Conservation (phyloP, 2,797 vertebrate species). For the Picus viridis region DNA sequence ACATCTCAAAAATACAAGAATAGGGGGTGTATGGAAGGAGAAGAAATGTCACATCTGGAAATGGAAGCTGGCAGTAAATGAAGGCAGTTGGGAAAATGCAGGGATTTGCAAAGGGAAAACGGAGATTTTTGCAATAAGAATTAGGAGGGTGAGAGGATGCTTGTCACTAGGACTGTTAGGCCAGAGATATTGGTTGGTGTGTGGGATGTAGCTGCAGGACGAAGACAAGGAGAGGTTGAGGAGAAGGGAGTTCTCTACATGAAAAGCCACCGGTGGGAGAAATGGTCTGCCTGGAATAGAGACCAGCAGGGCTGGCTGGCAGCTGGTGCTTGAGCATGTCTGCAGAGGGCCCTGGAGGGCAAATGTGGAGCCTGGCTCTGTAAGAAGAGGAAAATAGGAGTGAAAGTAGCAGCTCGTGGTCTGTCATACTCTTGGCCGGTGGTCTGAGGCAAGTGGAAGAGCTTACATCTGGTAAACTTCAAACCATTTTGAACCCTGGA, state of each 20-base stretch:
- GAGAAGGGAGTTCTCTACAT: background rate
- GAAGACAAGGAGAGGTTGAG: background rate
- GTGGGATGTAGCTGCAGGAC: background rate
- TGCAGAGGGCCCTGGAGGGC: background rate
- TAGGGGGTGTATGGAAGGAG: rapidly evolving
- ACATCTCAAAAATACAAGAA: rapidly evolving
- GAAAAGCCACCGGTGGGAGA: background rate
- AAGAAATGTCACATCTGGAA: background rate
- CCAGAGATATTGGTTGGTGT: rapidly evolving
- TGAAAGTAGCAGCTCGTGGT: background rate
- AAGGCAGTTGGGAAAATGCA: background rate
- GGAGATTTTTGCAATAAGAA: background rate
- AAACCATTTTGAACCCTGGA: background rate
- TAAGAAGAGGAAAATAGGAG: rapidly evolving
- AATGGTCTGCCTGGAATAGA: background rate
- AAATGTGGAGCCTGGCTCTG: rapidly evolving
- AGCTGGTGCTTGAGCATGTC: background rate
- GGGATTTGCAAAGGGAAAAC: background rate
- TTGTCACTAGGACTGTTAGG: background rate
- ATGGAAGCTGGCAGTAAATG: background rate
- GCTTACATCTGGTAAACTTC: background rate
- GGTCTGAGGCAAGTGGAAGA: background rate
- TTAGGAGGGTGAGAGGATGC: background rate
- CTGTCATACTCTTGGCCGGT: background rate
- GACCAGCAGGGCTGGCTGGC: background rate